phyloP scores from a whole-genome alignment of 2,888 invertebrate genomes.

The Busseola fusca region DNA sequence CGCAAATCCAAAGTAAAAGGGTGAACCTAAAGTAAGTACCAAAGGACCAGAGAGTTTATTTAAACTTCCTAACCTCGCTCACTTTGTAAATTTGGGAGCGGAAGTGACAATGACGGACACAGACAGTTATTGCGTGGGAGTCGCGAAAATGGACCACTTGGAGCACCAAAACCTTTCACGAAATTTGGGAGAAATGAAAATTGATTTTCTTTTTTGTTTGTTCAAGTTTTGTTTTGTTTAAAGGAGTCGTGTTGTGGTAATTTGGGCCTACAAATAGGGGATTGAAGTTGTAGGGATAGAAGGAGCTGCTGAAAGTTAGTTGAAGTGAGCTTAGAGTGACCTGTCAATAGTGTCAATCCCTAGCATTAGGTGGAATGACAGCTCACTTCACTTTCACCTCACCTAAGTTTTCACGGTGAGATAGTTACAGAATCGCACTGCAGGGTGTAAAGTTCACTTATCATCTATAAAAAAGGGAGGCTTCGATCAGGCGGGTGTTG shows the following conservation, averaged over 20 bases:
- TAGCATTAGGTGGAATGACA: too few species aligned
- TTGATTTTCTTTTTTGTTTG: constrained; percentile 32
- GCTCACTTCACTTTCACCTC: too few species aligned
- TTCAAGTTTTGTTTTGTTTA: constrained; percentile 6
- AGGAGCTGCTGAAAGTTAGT: neutral
- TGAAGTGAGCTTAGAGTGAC: too few species aligned
- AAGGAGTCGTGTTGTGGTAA: neutral
- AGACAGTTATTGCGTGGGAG: constrained; percentile 45
- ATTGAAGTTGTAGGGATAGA: neutral
- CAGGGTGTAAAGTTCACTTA: too few species aligned
- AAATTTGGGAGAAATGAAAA: constrained; percentile 28
- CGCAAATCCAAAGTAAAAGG: neutral
- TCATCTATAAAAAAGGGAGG: too few species aligned
- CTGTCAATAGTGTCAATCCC: too few species aligned
- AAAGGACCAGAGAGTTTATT: neutral
- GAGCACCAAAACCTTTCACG: constrained; percentile 47
- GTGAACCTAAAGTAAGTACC: neutral
- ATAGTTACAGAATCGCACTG: too few species aligned
- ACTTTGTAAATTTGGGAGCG: constrained; percentile 44
- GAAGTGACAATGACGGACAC: constrained; percentile 39
- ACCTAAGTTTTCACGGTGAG: too few species aligned
- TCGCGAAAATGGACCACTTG: constrained; percentile 39
- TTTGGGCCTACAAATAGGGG: neutral
- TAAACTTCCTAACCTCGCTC: constrained; percentile 37
- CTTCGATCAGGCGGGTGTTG: too few species aligned